A percentile compares a stretch with the other conserved stretches of the same genome.
Conservation (phyloP, 1,140 invertebrate genomes). For the Sinella curviseta region DNA sequence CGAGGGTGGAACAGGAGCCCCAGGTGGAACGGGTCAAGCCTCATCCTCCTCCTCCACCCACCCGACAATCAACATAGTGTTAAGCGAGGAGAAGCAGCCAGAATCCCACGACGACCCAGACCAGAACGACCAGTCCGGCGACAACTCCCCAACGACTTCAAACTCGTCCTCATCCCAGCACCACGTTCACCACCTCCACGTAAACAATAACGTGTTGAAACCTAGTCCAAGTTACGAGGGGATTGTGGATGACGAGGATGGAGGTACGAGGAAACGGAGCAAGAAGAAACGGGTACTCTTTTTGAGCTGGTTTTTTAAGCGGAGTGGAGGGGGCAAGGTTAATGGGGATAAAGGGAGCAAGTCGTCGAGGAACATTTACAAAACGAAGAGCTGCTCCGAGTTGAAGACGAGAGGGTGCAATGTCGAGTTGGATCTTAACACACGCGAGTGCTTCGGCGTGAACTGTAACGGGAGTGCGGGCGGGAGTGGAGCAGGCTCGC, state of each 20-base stretch:
- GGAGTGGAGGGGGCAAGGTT: background rate
- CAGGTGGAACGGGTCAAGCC: too few relatives aligned
- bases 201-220: too few relatives aligned
- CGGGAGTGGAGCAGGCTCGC: too few relatives aligned
- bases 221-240: background rate
- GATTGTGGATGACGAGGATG: background rate
- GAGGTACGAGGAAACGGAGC: background rate
- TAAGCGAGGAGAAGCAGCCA: background rate
- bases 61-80: background rate
- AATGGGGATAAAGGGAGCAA: background rate
- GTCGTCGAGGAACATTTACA: conserved; percentile 37
- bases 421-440: background rate
- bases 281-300: conserved; percentile 1
- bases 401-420: conserved; percentile 30
- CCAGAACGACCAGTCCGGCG: background rate
- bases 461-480: background rate
- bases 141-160: too few relatives aligned
- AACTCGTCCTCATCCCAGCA: too few relatives aligned
- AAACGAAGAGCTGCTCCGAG: conserved; percentile 46
- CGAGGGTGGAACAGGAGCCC: background rate
- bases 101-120: background rate
- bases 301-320: conserved; percentile 5
- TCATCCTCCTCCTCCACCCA: too few relatives aligned
- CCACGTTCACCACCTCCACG: too few relatives aligned
- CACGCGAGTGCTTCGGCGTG: background rate